Conservation (phyloP, 2,888 invertebrate genomes). For the Tenthredo mesomela region DNA sequence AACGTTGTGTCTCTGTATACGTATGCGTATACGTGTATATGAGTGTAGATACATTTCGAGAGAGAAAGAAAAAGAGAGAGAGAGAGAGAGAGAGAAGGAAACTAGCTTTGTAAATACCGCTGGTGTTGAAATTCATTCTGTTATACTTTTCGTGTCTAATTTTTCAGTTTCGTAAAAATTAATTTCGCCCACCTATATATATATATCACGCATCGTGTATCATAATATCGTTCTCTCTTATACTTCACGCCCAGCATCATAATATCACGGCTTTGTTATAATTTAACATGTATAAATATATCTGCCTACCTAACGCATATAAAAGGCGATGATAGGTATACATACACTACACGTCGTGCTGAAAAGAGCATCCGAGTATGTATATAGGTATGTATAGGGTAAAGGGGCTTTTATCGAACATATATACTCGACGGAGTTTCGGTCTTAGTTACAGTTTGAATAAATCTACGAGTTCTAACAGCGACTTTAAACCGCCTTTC, state of each 20-base stretch:
- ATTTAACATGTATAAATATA: conserved; percentile 69
- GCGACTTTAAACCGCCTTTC: conserved; percentile 28
- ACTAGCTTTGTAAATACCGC: conserved; percentile 34
- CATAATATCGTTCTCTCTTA: background rate
- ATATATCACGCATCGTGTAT: no score
- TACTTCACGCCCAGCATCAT: background rate
- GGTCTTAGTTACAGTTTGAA: background rate
- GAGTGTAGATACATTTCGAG: background rate
- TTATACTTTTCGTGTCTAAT: background rate
- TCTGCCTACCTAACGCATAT: conserved; percentile 52
- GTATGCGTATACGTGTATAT: background rate
- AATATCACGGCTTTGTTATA: background rate
- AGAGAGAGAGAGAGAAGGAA: background rate
- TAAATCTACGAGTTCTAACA: conserved; percentile 5
- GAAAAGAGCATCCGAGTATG: background rate
- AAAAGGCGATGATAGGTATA: conserved; percentile 9
- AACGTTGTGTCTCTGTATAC: background rate
- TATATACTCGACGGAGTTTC: background rate
- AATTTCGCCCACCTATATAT: background rate
- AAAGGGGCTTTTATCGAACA: background rate
- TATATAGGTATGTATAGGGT: no score
- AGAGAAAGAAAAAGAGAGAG: no score
- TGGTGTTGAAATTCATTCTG: conserved; percentile 19
- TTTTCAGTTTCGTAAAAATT: background rate
- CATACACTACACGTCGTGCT: background rate